Evolutionary conservation across 1,140 invertebrate species (phyloP).

Genomic region (Ceratina japonica): DNA sequence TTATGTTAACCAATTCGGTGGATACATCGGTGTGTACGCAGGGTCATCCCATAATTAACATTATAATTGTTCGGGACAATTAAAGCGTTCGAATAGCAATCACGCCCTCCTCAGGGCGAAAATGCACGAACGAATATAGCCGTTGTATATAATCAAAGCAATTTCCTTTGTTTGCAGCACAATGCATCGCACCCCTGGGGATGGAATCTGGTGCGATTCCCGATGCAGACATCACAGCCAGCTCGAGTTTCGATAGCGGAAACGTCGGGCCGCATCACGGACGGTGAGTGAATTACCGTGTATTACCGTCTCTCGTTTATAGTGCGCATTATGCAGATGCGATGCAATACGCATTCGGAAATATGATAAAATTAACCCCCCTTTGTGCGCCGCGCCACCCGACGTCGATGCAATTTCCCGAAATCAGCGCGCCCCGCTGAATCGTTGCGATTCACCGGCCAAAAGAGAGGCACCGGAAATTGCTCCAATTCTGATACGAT

Average conservation of each 20-base stretch:
- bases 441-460: constrained; percentile 8
- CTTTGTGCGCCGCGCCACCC: constrained; percentile 12
- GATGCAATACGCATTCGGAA: constrained; percentile 60
- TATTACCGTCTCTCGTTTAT: constrained; percentile 60
- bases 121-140: constrained; percentile 55
- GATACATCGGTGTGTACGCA: background rate
- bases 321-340: constrained; percentile 51
- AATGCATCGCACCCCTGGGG: constrained; percentile 84
- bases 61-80: constrained; percentile 11
- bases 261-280: constrained; percentile 86
- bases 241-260: constrained; percentile 86
- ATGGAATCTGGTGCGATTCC: constrained; percentile 87
- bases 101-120: constrained; percentile 31
- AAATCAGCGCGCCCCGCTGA: constrained; percentile 47
- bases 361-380: constrained; percentile 60
- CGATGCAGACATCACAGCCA: constrained; percentile 85
- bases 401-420: constrained; percentile 39
- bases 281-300: constrained; percentile 71
- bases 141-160: constrained; percentile 63
- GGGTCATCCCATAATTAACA: constrained; percentile 12
- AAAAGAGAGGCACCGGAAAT: background rate
- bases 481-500: background rate
- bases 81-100: constrained; percentile 21
- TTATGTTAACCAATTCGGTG: too few species aligned
- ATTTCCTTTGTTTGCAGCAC: constrained; percentile 80